Evolutionary conservation across 2,797 vertebrate species (phyloP).

Genomic region (Siniperca obscura): DNA sequence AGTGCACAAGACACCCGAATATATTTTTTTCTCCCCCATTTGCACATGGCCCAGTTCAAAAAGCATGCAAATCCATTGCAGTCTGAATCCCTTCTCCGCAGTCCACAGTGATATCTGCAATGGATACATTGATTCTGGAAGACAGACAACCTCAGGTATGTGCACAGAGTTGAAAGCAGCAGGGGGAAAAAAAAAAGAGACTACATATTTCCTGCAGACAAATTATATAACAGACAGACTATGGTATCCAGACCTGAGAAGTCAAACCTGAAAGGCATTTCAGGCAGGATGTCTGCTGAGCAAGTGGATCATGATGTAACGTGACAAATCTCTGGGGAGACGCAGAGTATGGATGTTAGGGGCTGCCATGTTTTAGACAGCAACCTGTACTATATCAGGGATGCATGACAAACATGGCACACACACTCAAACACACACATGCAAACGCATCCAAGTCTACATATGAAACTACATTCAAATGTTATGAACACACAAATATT

Average conservation of each 20-base stretch:
- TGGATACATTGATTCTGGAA: conserved; percentile 61
- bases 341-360: conserved; percentile 41
- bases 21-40: conserved; percentile 53
- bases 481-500: not conserved
- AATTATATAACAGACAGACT: conserved; percentile 70
- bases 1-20: conserved; percentile 43
- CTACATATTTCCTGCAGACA: conserved; percentile 68
- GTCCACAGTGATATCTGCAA: conserved; percentile 44
- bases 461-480: not conserved
- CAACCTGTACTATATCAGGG: conserved; percentile 29
- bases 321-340: conserved; percentile 71
- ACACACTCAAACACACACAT: not conserved
- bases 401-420: conserved; percentile 7
- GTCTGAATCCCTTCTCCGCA: conserved; percentile 37
- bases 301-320: conserved; percentile 78
- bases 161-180: conserved; percentile 28
- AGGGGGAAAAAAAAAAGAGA: not conserved
- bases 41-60: conserved; percentile 66
- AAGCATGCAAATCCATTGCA: conserved; percentile 58
- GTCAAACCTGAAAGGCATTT: conserved; percentile 73
- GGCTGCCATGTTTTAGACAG: conserved; percentile 52
- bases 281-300: conserved; percentile 73
- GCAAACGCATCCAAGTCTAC: not conserved
- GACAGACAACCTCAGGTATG: conserved; percentile 74
- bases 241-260: conserved; percentile 64